phyloP scores from a whole-genome alignment of 2,888 invertebrate species.

The Pachydiplax longipennis region DNA sequence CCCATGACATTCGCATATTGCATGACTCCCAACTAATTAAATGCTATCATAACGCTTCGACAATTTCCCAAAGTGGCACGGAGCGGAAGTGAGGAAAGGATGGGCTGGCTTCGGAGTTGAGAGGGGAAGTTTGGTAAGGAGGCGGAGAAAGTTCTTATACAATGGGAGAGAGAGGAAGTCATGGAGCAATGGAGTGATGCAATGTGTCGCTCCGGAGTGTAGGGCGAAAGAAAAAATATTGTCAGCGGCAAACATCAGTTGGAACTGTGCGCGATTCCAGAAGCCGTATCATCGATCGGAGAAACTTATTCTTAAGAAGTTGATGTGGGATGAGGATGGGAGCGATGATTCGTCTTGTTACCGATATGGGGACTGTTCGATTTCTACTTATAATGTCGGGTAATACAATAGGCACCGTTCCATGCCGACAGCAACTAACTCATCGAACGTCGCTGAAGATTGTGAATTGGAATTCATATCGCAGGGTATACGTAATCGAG shows the following conservation, averaged over 20 bases:
- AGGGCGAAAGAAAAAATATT: conserved; percentile 10
- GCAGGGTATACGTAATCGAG: too few species aligned
- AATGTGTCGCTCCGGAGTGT: conserved; percentile 8
- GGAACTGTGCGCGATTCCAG: not conserved
- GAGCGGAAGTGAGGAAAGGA: conserved; percentile 39
- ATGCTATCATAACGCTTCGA: conserved; percentile 44
- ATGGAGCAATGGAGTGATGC: conserved; percentile 43
- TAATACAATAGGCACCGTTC: too few species aligned
- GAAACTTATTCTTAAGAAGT: not conserved
- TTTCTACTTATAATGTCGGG: too few species aligned
- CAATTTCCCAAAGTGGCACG: conserved; percentile 42
- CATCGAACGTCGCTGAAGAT: too few species aligned
- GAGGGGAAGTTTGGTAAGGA: conserved; percentile 1
- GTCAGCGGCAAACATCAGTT: conserved; percentile 35
- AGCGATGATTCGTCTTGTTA: not conserved
- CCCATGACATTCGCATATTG: conserved; percentile 45
- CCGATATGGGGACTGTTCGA: too few species aligned
- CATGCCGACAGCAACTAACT: too few species aligned
- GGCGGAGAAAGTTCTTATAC: conserved; percentile 16
- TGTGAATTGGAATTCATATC: too few species aligned
- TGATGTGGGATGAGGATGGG: not conserved
- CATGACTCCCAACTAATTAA: conserved; percentile 44
- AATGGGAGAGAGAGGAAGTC: not conserved
- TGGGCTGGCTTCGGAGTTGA: not conserved
- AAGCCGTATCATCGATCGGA: conserved; percentile 8